These are phyloP conservation scores for Catamblyrhynchus diadema DNA, from an alignment of 2,797 vertebrate genomes.

Conservation along the genomic window DNA sequence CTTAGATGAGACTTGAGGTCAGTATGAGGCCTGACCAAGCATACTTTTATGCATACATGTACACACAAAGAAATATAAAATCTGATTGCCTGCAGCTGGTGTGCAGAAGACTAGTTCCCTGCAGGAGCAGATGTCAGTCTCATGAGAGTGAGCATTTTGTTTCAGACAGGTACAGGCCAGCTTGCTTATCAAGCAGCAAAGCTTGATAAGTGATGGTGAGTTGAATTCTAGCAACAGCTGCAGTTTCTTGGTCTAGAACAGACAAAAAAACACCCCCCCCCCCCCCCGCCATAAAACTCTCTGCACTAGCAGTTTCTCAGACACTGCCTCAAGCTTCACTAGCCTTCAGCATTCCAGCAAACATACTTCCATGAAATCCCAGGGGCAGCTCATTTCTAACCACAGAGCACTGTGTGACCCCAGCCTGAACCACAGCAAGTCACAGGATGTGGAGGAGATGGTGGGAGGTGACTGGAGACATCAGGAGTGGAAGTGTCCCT, in stretches of 20 bases:
- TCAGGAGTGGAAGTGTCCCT: not conserved
- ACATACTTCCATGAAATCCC: not conserved
- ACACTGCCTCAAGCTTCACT: not conserved
- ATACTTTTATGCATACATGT: not conserved
- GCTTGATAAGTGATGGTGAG: not conserved
- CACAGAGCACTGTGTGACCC: not conserved
- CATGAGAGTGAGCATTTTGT: not conserved
- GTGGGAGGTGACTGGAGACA: not conserved
- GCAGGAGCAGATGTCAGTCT: not conserved
- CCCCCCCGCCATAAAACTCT: accelerated
- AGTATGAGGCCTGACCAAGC: not conserved
- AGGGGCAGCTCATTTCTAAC: not conserved
- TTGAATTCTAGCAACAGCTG: not conserved
- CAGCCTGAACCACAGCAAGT: accelerated
- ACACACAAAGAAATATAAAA: not conserved
- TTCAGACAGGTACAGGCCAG: not conserved
- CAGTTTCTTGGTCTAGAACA: not conserved
- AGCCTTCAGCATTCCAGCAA: not conserved
- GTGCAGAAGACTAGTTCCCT: not conserved
- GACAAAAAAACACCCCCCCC: not conserved
- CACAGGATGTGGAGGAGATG: not conserved
- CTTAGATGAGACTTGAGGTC: not conserved
- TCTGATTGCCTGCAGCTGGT: not conserved
- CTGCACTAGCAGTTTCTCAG: not conserved
- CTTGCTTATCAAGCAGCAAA: not conserved